Evolutionary conservation across 2,888 invertebrate species (phyloP), one percentile per base, ranked within the genome.

Genomic region (Machimus rusticus): DNA sequence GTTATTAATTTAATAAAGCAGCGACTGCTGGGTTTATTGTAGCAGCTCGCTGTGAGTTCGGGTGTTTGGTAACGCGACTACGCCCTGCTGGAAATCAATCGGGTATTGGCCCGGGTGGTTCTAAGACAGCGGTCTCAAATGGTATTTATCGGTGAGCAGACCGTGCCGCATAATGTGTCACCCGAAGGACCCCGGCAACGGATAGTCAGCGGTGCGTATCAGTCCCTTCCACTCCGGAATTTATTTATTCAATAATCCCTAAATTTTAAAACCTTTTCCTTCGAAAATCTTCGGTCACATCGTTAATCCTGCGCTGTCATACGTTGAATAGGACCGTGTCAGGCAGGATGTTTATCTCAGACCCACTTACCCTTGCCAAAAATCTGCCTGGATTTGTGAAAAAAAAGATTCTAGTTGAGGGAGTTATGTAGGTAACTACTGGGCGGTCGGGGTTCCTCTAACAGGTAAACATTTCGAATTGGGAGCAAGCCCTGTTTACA

Each of bases 401-500:
- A 57, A 79, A 57, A 46, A 79, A 57, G 55, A 55, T 23, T 43
- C 66, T 66, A 66, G 23, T 66, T 23, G 23, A 66, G 66, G 23
- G 28, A 55, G 66, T 66, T 66, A 23, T n/a, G 2, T 55, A 66
- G 66, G 23, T 51, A 55, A 57, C 34, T 28, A 31, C n/a, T 12
- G 23, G 31, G 37, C 16, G 74, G 39, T 37, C 28, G 57, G 34
- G 85, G 19, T 74, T 78, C 84, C 85, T 78, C 78, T 88, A 88
- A 88, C 86, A 86, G 86, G 86, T 88, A 86, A 86, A 86, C 78
- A 78, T 81, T 74, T 16, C 46, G 55, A 86, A 87, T 87, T 87
- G 9, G 81, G 79, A 76, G 37, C 28, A 39, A 51, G 74, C 46
- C 46, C 74, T 43, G 23, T 74, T 74, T 34, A 37, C 66, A 74